Base-by-base conservation (phyloP, 2,797 vertebrate species). In the Salarias fasciatus region DNA sequence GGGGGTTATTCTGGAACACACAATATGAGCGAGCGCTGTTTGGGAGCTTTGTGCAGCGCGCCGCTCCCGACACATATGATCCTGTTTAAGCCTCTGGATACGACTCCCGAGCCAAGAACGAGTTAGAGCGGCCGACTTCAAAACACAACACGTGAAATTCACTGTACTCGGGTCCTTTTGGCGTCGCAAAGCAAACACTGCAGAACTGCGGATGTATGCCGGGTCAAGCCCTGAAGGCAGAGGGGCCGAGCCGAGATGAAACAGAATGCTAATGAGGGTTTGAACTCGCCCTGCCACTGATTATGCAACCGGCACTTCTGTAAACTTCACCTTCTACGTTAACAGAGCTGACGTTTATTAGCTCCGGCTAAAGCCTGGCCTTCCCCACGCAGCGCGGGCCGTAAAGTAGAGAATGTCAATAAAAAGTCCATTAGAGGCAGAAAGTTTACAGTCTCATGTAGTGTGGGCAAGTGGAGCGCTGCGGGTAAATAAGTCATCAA, bases 371-470 rank as follows among this genome's bases (percentile, higher is more conserved):
- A 37, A 56, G 46, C 51, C 50, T 29, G 56, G 28, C 0, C 38
- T 12, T 40, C 68, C 60, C 30, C 10, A 9, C 53, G 15, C 41
- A 53, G 46, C 35, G 36, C 9, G 15, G 13, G 62, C 70, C 54
- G 58, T 79, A 72, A 81, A 77, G 48, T 6, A 63, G 53, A 9
- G 59, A 77, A 78, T 67, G 69, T 45, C 76, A 76, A 83, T 84
- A 80, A 84, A 83, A 85, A 56, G 58, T 67, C 72, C 72, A 84
- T 79, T 78, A 79, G 63, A 47, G 35, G 30, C 3, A 29, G 12
- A 36, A 56, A 12, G 69, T 74, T 76, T 67, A 65, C 42, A 6
- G 62, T 46, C 29, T 14, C 24, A 38, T 5, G 4, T n/a, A 56
- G 42, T 2, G 0, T 13, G 51, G 53, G 52, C 36, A 58, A 53